phyloP scores from a whole-genome alignment of 2,113 vertebrate species.

The Talpa occidentalis region DNA sequence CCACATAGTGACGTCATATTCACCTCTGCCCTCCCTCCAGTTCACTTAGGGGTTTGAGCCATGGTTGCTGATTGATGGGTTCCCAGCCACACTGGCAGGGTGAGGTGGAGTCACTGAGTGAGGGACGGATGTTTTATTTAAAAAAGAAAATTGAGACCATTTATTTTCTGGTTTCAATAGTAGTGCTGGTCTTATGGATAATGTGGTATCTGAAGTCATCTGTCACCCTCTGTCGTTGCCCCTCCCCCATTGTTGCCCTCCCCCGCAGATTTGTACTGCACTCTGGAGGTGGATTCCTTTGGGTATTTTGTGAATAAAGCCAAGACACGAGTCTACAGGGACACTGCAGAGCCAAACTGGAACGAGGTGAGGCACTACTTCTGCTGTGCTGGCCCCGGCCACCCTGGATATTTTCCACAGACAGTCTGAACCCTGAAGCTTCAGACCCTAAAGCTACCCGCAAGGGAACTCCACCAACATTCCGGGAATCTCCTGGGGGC shows the following conservation, averaged over 20 bases:
- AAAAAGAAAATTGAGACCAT: neutral
- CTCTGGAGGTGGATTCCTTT: conserved; percentile 96
- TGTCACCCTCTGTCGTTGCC: neutral
- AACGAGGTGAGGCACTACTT: conserved; percentile 90
- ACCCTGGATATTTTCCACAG: neutral
- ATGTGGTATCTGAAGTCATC: accelerated
- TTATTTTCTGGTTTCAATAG: neutral
- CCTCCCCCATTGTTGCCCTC: neutral
- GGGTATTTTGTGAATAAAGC: conserved; percentile 99
- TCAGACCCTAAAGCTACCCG: neutral
- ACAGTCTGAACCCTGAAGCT: neutral
- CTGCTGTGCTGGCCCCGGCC: neutral
- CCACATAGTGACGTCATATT: accelerated
- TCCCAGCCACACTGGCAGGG: neutral
- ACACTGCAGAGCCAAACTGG: conserved; percentile 95
- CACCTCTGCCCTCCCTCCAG: neutral
- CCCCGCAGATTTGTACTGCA: conserved; percentile 93
- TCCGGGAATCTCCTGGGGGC: conserved; percentile 16
- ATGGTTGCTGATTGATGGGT: neutral
- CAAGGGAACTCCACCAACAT: neutral
- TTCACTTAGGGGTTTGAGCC: neutral
- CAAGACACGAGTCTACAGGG: conserved; percentile 95
- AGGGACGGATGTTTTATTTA: neutral
- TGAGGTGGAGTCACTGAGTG: neutral
- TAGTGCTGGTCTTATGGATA: neutral